These are phyloP conservation scores for Todiramphus saurophagus DNA, from an alignment of 2,113 vertebrate species.

Conservation along the genomic window DNA sequence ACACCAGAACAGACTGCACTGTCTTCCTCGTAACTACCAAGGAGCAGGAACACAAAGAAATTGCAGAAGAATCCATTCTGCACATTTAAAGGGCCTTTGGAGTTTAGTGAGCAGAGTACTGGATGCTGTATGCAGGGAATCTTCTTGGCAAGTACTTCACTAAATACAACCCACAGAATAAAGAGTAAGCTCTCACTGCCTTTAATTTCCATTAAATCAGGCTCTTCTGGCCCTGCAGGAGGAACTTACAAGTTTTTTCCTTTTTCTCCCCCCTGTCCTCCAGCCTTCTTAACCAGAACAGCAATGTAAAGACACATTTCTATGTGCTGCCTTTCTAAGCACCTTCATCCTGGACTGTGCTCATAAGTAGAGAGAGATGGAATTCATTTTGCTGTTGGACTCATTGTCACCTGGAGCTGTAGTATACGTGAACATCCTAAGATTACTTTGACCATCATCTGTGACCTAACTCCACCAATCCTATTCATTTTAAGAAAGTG, in stretches of 20 bases:
- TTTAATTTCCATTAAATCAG: not conserved
- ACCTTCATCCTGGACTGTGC: accelerated
- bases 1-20: not conserved
- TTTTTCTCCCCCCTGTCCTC: not conserved
- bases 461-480: not conserved
- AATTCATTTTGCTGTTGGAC: not conserved
- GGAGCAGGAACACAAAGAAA: not conserved
- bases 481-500: not conserved
- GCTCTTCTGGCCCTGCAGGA: not conserved
- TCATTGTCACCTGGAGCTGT: not conserved
- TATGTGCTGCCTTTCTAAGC: not conserved
- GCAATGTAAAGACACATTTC: not conserved
- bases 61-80: not conserved
- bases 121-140: not conserved
- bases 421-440: not conserved
- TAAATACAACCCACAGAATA: not conserved
- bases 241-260: not conserved
- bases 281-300: not conserved
- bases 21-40: not conserved
- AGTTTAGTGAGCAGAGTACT: not conserved
- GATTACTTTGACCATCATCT: not conserved
- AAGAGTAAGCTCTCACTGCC: not conserved
- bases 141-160: not conserved
- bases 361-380: not conserved
- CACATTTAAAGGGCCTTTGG: not conserved